phyloP scores from a whole-genome alignment of 2,113 vertebrate genomes.

The Danionella cerebrum region DNA sequence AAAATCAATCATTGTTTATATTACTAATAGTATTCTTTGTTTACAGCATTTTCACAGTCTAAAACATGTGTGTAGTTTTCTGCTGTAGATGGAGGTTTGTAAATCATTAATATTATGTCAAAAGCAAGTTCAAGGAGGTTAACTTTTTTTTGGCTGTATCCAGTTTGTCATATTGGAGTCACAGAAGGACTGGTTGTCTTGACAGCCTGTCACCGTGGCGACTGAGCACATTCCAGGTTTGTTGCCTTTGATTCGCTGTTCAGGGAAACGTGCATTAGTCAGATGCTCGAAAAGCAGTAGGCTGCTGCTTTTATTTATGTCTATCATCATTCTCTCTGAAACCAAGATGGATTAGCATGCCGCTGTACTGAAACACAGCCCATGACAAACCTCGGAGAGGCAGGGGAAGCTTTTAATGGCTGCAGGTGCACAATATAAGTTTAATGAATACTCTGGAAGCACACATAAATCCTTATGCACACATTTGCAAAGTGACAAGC shows the following conservation, averaged over 20 bases:
- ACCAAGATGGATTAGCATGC: constrained; percentile 47
- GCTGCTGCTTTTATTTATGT: constrained; percentile 46
- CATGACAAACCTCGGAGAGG: neutral
- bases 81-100: no score
- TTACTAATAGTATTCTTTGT: no score
- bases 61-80: no score
- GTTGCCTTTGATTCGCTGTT: constrained; percentile 53
- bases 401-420: constrained; percentile 23
- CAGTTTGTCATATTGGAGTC: neutral
- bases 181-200: constrained; percentile 13
- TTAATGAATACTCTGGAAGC: constrained; percentile 7
- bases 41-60: no score
- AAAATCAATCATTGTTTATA: no score
- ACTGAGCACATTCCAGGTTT: constrained; percentile 32
- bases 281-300: constrained; percentile 36
- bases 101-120: neutral
- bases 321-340: constrained; percentile 44
- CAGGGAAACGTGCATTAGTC: constrained; percentile 53
- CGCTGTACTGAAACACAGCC: constrained; percentile 22
- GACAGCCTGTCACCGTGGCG: constrained; percentile 32
- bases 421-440: constrained; percentile 13
- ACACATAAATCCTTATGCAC: constrained; percentile 16
- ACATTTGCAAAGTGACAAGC: constrained; percentile 10
- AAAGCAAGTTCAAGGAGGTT: neutral
- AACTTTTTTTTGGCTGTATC: neutral